Conservation (phyloP, 1,140 invertebrate species). For the Calosoma granatense region DNA sequence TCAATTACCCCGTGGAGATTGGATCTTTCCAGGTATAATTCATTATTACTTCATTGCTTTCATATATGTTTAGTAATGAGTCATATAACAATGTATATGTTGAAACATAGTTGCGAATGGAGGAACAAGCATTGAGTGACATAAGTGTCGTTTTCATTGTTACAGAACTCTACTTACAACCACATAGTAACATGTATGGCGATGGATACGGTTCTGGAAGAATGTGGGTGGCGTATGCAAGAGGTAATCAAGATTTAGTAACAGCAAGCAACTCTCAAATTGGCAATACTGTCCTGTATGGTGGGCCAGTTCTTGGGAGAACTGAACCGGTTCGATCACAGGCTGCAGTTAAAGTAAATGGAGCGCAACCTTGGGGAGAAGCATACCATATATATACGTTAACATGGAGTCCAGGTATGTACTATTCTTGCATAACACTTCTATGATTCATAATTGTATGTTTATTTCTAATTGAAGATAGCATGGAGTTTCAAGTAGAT, state of each 20-base stretch:
- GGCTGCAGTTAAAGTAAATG: background rate
- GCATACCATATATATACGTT: slow-evolving; percentile 46
- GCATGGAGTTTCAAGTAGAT: slow-evolving; percentile 27
- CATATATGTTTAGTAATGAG: no score
- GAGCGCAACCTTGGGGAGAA: slow-evolving; percentile 35
- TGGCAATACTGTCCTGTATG: slow-evolving; percentile 12
- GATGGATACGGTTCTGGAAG: slow-evolving; percentile 36
- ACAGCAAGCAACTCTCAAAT: slow-evolving; percentile 14
- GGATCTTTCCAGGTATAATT: slow-evolving; percentile 51
- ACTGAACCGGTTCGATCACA: slow-evolving; percentile 10
- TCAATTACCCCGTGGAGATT: slow-evolving; percentile 55
- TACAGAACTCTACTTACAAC: slow-evolving; percentile 42
- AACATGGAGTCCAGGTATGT: slow-evolving; percentile 42
- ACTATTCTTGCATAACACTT: slow-evolving; percentile 22
- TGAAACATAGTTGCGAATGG: no score
- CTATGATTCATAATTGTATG: slow-evolving; percentile 20
- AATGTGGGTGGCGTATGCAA: slow-evolving; percentile 28
- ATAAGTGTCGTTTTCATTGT: no score
- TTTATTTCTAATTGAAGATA: background rate
- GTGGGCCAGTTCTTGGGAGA: background rate
- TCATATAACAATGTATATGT: no score
- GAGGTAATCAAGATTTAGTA: slow-evolving; percentile 28
- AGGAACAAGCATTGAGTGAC: no score
- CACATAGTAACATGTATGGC: slow-evolving; percentile 37
- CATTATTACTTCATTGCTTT: no score